These are phyloP conservation scores for Nipponacmea schrenckii DNA, from an alignment of 2,888 invertebrate genomes.

Conservation along the genomic window DNA sequence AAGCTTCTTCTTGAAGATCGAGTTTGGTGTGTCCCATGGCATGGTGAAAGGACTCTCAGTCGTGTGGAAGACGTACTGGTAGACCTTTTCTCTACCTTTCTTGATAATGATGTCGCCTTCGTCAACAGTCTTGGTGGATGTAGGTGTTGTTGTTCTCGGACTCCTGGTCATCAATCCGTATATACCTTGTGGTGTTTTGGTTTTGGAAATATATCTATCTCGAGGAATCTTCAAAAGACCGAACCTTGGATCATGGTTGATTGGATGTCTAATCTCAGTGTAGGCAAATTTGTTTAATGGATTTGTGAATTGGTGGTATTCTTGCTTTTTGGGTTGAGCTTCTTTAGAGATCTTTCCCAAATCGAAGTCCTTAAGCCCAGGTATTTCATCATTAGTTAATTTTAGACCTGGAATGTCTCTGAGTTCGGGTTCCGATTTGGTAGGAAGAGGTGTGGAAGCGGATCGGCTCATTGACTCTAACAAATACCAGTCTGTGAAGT, in stretches of 20 bases:
- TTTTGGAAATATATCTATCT: neutral
- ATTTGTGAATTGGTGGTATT: neutral
- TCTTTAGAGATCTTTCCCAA: neutral
- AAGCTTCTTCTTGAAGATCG: neutral
- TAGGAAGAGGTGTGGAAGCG: too few relatives aligned
- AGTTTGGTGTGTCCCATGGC: neutral
- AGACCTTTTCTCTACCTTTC: neutral
- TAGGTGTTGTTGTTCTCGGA: neutral
- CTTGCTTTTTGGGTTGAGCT: neutral
- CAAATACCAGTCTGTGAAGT: too few relatives aligned
- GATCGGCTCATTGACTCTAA: too few relatives aligned
- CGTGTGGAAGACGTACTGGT: slow-evolving; percentile 6
- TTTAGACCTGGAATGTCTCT: too few relatives aligned
- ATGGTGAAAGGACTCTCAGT: neutral
- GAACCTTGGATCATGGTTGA: neutral
- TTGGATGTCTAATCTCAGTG: neutral
- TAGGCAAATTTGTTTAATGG: neutral
- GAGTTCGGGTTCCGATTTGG: too few relatives aligned
- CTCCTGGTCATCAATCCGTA: slow-evolving; percentile 15
- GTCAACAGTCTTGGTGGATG: neutral
- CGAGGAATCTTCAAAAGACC: neutral
- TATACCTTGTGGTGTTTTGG: slow-evolving; percentile 7
- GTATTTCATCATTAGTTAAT: too few relatives aligned
- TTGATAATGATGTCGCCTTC: slow-evolving; percentile 4
- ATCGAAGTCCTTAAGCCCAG: neutral